Conservation (phyloP, 2,888 invertebrate genomes). For the Rhagium mordax region DNA sequence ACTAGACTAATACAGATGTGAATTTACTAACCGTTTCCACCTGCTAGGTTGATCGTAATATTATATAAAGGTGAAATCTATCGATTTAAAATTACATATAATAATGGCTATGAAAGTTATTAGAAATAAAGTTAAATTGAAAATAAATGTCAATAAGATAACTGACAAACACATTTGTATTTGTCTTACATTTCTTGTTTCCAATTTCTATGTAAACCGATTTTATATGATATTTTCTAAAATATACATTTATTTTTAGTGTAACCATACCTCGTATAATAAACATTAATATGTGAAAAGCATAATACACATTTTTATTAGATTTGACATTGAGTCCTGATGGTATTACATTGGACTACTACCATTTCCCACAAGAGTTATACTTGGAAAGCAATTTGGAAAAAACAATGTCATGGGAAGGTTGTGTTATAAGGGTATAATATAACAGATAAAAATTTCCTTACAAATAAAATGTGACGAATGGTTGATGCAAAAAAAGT, state of each 20-base stretch:
- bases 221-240: no score
- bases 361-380: constrained; percentile 10
- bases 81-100: not conserved
- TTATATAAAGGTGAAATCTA: not conserved
- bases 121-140: not conserved
- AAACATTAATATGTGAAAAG: no score
- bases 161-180: not conserved
- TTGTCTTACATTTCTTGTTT: no score
- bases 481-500: no score
- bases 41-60: not conserved
- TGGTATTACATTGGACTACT: not conserved
- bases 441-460: no score
- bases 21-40: not conserved
- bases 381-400: not conserved
- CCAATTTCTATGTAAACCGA: no score
- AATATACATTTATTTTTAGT: no score
- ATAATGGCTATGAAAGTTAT: no score
- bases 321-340: not conserved
- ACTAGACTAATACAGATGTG: not conserved
- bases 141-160: not conserved
- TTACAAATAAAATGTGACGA: no score
- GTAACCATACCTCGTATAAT: no score
- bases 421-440: no score
- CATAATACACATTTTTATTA: not conserved
- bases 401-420: no score